phyloP scores from a whole-genome alignment of 2,888 invertebrate genomes.

The Periphyllus acericola region DNA sequence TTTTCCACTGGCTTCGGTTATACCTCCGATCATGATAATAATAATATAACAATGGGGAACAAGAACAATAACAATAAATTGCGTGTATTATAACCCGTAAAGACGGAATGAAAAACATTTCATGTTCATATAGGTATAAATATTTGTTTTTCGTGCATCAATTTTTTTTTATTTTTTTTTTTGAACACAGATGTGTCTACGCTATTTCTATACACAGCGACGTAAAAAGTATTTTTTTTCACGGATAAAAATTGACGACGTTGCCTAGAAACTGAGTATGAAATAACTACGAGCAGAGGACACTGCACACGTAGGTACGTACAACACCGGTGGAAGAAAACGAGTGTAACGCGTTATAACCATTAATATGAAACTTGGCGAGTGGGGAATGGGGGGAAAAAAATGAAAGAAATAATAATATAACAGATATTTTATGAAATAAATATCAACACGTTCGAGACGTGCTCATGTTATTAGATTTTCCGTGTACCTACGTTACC shows the following conservation, averaged over 20 bases:
- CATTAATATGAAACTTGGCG: constrained; percentile 14
- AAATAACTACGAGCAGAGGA: neutral
- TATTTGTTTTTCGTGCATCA: neutral
- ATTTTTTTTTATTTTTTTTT: constrained; percentile 3
- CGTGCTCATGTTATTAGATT: neutral
- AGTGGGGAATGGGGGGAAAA: neutral
- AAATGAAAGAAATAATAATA: neutral
- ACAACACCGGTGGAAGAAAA: neutral
- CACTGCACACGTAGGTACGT: neutral
- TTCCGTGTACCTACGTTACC: neutral
- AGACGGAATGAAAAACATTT: neutral
- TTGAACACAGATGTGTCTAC: neutral
- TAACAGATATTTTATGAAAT: neutral
- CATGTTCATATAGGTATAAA: neutral
- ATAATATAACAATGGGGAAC: neutral
- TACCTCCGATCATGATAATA: neutral
- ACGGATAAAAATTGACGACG: constrained; percentile 30
- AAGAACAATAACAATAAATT: neutral
- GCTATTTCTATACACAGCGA: neutral
- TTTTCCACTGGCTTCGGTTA: neutral
- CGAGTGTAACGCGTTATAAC: neutral
- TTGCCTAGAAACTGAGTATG: neutral
- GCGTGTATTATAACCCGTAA: neutral
- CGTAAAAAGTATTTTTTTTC: neutral
- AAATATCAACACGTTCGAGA: neutral